These are phyloP conservation scores for Cataglyphis albicans DNA, from an alignment of 2,888 invertebrate species.

Conservation along the genomic window DNA sequence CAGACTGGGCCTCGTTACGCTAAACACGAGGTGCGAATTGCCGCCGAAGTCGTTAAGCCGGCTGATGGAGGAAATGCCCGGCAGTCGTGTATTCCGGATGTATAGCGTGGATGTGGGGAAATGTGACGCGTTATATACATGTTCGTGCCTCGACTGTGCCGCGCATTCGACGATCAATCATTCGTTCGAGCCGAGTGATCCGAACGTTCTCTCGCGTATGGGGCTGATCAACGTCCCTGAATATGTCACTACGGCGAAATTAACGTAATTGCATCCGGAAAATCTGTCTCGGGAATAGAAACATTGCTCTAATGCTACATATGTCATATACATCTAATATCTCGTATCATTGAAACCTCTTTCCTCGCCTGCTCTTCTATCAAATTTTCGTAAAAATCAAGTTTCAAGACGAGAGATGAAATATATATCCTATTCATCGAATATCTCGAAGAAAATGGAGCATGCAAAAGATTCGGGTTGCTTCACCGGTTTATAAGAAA, in stretches of 20 bases:
- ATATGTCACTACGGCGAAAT: constrained; percentile 40
- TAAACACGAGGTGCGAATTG: constrained; percentile 44
- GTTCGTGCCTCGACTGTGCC: constrained; percentile 6
- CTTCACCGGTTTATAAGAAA: constrained; percentile 49
- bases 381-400: constrained; percentile 34
- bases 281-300: constrained; percentile 30
- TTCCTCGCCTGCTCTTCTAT: not conserved
- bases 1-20: constrained; percentile 48
- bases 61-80: constrained; percentile 13
- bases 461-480: constrained; percentile 48
- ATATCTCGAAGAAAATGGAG: constrained; percentile 47
- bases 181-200: constrained; percentile 43
- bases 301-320: constrained; percentile 3
- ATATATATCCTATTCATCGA: constrained; percentile 30
- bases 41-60: constrained; percentile 45
- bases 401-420: constrained; percentile 21
- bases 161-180: constrained; percentile 53
- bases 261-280: constrained; percentile 38
- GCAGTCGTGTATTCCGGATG: constrained; percentile 29
- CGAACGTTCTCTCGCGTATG: constrained; percentile 23
- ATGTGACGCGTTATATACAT: constrained; percentile 36
- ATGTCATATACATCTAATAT: too few relatives aligned
- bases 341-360: too few relatives aligned
- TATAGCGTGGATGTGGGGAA: constrained; percentile 40
- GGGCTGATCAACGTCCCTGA: constrained; percentile 38